Evolutionary conservation across 2,113 vertebrate species (phyloP).

Genomic region (Dipodomys spectabilis): DNA sequence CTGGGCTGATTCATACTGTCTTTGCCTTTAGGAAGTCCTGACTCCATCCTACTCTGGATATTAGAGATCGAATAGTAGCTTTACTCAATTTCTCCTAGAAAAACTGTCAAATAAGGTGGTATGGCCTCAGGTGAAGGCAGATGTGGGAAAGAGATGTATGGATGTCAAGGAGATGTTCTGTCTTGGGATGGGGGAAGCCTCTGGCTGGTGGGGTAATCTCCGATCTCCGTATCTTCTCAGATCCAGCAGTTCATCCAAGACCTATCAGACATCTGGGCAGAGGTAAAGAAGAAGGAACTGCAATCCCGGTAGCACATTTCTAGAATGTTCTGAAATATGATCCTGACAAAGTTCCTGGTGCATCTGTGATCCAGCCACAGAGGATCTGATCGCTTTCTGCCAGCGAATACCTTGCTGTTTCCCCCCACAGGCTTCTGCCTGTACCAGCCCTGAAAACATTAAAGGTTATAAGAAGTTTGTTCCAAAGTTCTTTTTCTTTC

Average conservation of each 20-base stretch:
- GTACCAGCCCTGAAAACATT: constrained; percentile 27
- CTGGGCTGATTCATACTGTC: background rate
- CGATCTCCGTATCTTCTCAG: constrained; percentile 65
- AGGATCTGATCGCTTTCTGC: background rate
- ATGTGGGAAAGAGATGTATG: background rate
- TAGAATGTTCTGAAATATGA: background rate
- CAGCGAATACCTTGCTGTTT: background rate
- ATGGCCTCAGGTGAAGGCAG: background rate
- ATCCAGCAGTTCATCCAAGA: constrained; percentile 83
- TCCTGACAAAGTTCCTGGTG: background rate
- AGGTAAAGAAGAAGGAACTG: constrained; percentile 73
- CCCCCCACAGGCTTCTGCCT: background rate
- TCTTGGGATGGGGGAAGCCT: background rate
- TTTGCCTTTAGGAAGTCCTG: background rate
- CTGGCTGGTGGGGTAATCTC: background rate
- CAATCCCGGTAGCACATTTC: background rate
- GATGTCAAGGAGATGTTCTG: background rate
- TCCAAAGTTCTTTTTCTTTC: constrained; percentile 9
- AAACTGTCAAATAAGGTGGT: background rate
- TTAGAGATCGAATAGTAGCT: background rate
- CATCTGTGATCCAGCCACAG: background rate
- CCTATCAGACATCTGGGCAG: constrained; percentile 75
- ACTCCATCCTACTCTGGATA: background rate
- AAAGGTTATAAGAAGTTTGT: constrained; percentile 50
- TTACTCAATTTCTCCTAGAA: background rate